A percentile compares a stretch with the other conserved stretches of the same genome.
phyloP scores from a whole-genome alignment of 2,797 vertebrate species.

The Microchirus variegatus region DNA sequence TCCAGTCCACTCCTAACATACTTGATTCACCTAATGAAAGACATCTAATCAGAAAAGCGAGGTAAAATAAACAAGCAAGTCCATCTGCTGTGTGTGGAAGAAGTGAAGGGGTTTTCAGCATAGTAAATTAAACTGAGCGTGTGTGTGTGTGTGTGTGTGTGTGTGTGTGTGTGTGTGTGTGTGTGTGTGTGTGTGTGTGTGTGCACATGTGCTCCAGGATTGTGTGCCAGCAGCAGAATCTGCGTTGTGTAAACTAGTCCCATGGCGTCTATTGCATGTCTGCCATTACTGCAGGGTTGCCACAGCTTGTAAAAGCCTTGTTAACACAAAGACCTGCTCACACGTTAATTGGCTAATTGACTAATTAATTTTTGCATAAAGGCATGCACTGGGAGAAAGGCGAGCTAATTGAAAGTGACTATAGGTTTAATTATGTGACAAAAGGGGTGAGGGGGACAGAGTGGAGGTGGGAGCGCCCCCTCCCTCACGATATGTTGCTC shows the following conservation, averaged over 20 bases:
- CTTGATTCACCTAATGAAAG: slow-evolving; percentile 71
- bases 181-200: background rate
- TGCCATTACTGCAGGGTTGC: slow-evolving; percentile 84
- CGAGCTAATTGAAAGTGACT: slow-evolving; percentile 87
- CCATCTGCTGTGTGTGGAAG: slow-evolving; percentile 49
- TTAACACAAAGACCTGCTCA: slow-evolving; percentile 89
- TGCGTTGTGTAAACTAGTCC: slow-evolving; percentile 71
- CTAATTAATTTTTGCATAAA: slow-evolving; percentile 88
- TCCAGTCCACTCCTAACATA: slow-evolving; percentile 53
- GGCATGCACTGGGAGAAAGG: slow-evolving; percentile 75
- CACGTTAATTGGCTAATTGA: slow-evolving; percentile 90
- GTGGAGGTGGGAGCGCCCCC: slow-evolving; percentile 57
- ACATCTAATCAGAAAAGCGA: slow-evolving; percentile 66
- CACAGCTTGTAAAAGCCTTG: slow-evolving; percentile 87
- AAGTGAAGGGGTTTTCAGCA: slow-evolving; percentile 41
- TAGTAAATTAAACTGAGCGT: slow-evolving; percentile 44
- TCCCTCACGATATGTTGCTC: slow-evolving; percentile 35
- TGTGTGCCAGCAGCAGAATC: slow-evolving; percentile 38
- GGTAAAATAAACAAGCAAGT: slow-evolving; percentile 67
- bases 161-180: background rate
- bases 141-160: slow-evolving; percentile 20
- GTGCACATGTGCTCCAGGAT: background rate
- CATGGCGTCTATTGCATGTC: slow-evolving; percentile 75
- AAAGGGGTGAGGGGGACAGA: slow-evolving; percentile 45
- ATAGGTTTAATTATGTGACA: slow-evolving; percentile 86